Percentiles rank a stretch among this genome's conserved stretches.
phyloP scores from a whole-genome alignment of 2,888 invertebrate species.

The Andrena chrysosceles region DNA sequence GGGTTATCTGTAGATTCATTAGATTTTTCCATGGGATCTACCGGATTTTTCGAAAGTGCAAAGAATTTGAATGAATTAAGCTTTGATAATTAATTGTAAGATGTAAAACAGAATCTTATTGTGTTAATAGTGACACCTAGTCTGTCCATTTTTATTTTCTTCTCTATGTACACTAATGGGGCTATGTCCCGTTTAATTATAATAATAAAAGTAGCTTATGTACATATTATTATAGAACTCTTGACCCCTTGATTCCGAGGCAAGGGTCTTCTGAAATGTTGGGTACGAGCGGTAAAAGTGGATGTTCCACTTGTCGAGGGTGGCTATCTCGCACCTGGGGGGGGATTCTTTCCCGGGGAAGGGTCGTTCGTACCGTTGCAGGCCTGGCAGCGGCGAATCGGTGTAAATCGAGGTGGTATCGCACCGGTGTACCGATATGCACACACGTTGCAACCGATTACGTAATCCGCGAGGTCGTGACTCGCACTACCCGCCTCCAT shows the following conservation, averaged over 20 bases:
- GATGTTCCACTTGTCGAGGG: slow-evolving; percentile 41
- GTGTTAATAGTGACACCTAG: too few species aligned
- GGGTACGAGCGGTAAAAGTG: slow-evolving; percentile 59
- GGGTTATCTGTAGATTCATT: too few species aligned
- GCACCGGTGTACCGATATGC: slow-evolving; percentile 46
- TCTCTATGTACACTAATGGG: too few species aligned
- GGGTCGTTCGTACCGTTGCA: slow-evolving; percentile 30
- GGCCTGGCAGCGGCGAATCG: slow-evolving; percentile 25
- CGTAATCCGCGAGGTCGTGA: slow-evolving; percentile 71
- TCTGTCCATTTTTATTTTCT: too few species aligned
- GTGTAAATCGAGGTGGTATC: slow-evolving; percentile 54
- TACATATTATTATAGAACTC: not conserved
- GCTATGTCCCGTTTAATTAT: too few species aligned
- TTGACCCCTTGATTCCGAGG: not conserved
- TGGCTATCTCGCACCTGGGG: slow-evolving; percentile 26
- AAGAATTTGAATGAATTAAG: too few species aligned
- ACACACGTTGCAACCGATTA: slow-evolving; percentile 58
- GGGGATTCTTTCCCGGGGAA: slow-evolving; percentile 23
- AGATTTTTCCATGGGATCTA: too few species aligned
- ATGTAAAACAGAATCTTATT: too few species aligned
- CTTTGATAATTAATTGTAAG: too few species aligned
- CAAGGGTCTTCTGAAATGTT: slow-evolving; percentile 42
- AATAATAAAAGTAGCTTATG: not conserved
- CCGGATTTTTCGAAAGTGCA: too few species aligned
- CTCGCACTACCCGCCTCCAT: slow-evolving; percentile 63